These are phyloP conservation scores for Drosophila sordidapex DNA, from an alignment of 2,888 invertebrate species.

Conservation along the genomic window DNA sequence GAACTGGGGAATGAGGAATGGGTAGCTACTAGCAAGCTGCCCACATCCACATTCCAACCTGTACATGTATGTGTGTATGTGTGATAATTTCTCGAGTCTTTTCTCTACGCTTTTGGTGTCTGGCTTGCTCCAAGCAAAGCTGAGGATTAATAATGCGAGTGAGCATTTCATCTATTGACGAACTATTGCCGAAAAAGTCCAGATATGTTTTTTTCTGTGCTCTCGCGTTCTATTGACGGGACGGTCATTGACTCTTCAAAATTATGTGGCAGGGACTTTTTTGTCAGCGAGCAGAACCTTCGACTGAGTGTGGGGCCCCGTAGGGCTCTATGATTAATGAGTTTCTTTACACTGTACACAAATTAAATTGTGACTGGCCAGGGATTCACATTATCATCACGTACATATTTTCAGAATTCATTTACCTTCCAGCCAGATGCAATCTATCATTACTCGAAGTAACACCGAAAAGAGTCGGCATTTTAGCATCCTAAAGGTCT, in stretches of 20 bases:
- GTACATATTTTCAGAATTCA: constrained; percentile 18
- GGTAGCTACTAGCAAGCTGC: constrained; percentile 57
- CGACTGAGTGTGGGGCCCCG: constrained; percentile 39
- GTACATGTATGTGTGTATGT: constrained; percentile 24
- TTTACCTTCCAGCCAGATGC: constrained; percentile 11
- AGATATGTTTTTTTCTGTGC: constrained; percentile 38
- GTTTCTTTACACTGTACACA: constrained; percentile 44
- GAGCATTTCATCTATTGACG: constrained; percentile 64
- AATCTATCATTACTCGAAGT: constrained; percentile 38
- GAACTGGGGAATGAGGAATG: constrained; percentile 31
- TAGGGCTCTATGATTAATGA: constrained; percentile 69
- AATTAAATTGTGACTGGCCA: constrained; percentile 44
- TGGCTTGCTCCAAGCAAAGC: constrained; percentile 29
- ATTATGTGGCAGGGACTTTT: constrained; percentile 60
- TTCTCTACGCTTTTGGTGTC: constrained; percentile 23
- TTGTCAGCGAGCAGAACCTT: constrained; percentile 29
- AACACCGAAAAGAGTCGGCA: constrained; percentile 9
- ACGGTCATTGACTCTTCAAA: constrained; percentile 69
- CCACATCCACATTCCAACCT: constrained; percentile 66
- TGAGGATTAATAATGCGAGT: constrained; percentile 77
- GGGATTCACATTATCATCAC: constrained; percentile 21
- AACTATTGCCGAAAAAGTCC: constrained; percentile 76
- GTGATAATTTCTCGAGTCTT: constrained; percentile 43
- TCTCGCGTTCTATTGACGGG: constrained; percentile 18
- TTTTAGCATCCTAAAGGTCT: constrained; percentile 4